Conservation (phyloP, 2,113 vertebrate genomes). For the Symphodus melops region DNA sequence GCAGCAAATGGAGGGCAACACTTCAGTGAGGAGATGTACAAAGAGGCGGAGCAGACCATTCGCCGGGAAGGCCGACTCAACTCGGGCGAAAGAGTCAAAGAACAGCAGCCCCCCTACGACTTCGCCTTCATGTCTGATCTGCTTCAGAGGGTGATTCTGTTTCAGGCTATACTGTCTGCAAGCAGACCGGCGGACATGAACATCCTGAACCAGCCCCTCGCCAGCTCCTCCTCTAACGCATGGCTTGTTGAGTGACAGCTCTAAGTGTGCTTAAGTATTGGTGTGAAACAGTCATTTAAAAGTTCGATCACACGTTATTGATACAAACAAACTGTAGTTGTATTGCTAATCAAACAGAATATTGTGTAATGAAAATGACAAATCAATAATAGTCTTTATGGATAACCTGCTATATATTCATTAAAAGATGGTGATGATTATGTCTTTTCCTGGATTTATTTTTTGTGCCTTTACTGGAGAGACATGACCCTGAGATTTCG, state of each 20-base stretch:
- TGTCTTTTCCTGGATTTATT: no score
- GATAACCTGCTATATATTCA: no score
- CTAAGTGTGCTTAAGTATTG: no score
- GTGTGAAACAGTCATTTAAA: no score
- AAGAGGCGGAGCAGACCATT: not conserved
- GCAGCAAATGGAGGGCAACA: conserved; percentile 27
- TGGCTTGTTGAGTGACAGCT: not conserved
- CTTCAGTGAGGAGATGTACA: conserved; percentile 28
- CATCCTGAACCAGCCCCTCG: not conserved
- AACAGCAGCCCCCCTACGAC: not conserved
- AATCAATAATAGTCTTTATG: no score
- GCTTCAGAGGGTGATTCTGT: conserved; percentile 7
- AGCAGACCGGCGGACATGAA: not conserved
- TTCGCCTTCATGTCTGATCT: conserved; percentile 28
- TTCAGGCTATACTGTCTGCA: conserved; percentile 23
- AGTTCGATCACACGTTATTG: no score
- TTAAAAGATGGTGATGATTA: no score
- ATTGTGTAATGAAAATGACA: no score
- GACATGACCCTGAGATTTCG: no score
- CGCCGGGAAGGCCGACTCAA: not conserved
- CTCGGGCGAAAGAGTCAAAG: fast-evolving
- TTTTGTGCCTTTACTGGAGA: no score
- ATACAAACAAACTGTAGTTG: no score
- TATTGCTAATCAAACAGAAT: no score
- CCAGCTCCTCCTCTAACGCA: not conserved